Base-by-base conservation (phyloP, 1,140 invertebrate genomes). In the Xylocopa sonorina region DNA sequence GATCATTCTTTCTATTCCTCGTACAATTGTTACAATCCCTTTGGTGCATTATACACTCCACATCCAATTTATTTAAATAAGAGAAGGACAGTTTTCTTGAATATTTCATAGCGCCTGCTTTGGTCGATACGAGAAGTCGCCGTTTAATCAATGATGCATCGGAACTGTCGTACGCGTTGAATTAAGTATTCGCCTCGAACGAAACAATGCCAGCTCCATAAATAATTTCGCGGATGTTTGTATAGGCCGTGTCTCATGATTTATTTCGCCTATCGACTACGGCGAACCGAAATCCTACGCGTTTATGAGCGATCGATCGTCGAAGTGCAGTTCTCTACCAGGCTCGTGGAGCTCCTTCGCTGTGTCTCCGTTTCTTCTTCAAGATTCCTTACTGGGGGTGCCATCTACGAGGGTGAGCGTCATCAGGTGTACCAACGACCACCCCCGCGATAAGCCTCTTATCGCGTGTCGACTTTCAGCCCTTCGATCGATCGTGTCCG, bases 391-490 rank as follows among this genome's bases (percentile, higher is more conserved):
- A n/a, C n/a, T n/a, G n/a, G n/a, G n/a, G n/a, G 50, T 78, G 77
- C 77, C 77, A 78, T 78, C 77, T 78, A 73, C 48, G 4, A 34
- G 4, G 27, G 0, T 41, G n/a, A 29, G 41, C 34, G 32, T 21
- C 63, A 63, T 16, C 43, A 18, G n/a, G 6, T 34, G 2, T 38
- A 43, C 62, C 43, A 9, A 27, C 29, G 27, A 1, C 66, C 18
- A n/a, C 9, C 16, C 18, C n/a, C n/a, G n/a, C 9, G 34, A 29
- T n/a, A 38, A 73, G 58, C 68, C 63, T 55, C 60, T 78, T 78
- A 73, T 78, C 77, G 29, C n/a, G 29, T 10, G 58, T 71, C 55
- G 77, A 32, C 6, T 73, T 66, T 64, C 32, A 38, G 1, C 27
- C 5, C 21, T 46, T n/a, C 34, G 9, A n/a, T n/a, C n/a, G 29